Evolutionary conservation across 2,888 invertebrate species (phyloP).

Genomic region (Muschampia plurimacula): DNA sequence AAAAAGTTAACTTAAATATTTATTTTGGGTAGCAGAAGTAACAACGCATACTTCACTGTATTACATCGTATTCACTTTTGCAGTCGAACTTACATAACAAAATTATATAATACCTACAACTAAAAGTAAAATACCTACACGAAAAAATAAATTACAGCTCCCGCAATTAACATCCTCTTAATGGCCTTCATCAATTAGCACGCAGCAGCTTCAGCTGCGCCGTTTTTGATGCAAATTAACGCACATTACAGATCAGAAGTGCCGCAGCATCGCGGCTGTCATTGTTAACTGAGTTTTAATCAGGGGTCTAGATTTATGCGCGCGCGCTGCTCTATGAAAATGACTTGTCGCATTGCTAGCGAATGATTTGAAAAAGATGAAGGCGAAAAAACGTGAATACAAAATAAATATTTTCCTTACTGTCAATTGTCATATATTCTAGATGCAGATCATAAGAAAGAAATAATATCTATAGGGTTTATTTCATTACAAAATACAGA

Average conservation of each 20-base stretch:
- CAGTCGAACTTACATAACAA: too few relatives aligned
- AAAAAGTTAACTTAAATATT: too few relatives aligned
- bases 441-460: too few relatives aligned
- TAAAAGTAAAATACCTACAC: not conserved
- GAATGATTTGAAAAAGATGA: not conserved
- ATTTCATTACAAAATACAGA: too few relatives aligned
- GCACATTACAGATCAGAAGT: constrained; percentile 48
- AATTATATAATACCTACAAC: too few relatives aligned
- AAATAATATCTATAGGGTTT: too few relatives aligned
- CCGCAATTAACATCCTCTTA: constrained; percentile 24
- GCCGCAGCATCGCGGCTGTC: constrained; percentile 57
- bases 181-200: constrained; percentile 21
- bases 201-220: constrained; percentile 14
- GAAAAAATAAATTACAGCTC: constrained; percentile 18
- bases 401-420: too few relatives aligned
- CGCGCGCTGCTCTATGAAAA: constrained; percentile 43
- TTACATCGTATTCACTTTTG: too few relatives aligned
- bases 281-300: constrained; percentile 64
- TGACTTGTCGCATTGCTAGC: constrained; percentile 2
- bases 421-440: too few relatives aligned
- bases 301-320: constrained; percentile 59
- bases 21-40: too few relatives aligned
- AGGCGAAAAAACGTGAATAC: not conserved
- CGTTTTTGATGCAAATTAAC: constrained; percentile 35
- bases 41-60: too few relatives aligned